A percentile compares a stretch with the other conserved stretches of the same genome.
Conservation (phyloP, 2,113 vertebrate genomes). For the Albula glossodonta region DNA sequence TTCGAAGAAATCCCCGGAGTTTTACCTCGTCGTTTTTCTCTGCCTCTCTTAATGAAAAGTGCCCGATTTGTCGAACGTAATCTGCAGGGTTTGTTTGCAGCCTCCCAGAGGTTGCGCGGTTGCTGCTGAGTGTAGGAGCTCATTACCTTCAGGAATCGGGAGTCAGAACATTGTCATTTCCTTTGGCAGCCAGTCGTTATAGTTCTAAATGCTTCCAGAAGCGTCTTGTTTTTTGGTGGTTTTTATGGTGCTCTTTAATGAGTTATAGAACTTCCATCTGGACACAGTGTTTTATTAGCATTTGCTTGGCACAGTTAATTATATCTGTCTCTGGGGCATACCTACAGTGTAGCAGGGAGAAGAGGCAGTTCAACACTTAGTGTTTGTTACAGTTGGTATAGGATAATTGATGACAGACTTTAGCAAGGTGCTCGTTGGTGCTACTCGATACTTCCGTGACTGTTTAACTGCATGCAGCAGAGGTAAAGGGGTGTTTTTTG, state of each 20-base stretch:
- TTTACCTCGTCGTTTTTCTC: too few relatives aligned
- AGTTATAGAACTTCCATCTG: conserved; percentile 46
- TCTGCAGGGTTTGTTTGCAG: conserved; percentile 7
- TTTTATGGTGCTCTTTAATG: conserved; percentile 44
- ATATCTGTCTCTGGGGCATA: conserved; percentile 40
- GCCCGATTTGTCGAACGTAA: neutral
- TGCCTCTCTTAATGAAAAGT: neutral
- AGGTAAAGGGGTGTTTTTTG: neutral
- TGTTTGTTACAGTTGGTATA: conserved; percentile 40
- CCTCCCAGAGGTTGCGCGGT: conserved; percentile 15
- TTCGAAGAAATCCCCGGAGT: too few relatives aligned
- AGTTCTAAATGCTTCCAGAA: conserved; percentile 42
- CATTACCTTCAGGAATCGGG: conserved; percentile 34
- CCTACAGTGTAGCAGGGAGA: conserved; percentile 32
- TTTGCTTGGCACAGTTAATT: conserved; percentile 48
- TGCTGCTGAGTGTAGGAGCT: conserved; percentile 23
- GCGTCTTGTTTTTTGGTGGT: conserved; percentile 42
- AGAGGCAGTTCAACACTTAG: conserved; percentile 41
- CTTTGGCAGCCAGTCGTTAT: conserved; percentile 40
- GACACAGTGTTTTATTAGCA: conserved; percentile 51
- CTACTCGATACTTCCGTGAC: conserved; percentile 29
- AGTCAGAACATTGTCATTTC: conserved; percentile 39
- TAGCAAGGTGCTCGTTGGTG: conserved; percentile 23
- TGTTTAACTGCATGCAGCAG: conserved; percentile 22
- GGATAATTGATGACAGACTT: conserved; percentile 39